Base-by-base conservation (phyloP, 2,113 vertebrate genomes). In the Gobiocypris rarus region DNA sequence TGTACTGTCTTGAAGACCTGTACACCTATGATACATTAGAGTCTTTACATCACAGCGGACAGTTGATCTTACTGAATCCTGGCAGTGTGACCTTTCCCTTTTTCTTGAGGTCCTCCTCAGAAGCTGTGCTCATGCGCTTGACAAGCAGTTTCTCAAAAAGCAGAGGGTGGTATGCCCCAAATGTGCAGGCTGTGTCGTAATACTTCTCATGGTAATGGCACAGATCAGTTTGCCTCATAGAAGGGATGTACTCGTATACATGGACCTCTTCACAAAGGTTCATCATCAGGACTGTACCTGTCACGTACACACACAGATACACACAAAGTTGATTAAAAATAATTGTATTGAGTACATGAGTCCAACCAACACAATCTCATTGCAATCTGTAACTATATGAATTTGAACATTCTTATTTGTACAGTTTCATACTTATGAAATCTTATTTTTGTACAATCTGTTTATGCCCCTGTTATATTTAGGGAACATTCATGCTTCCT, bases 261-360 rank as follows among this genome's bases (percentile, higher is more conserved):
- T 96, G 92, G 28, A 97, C 94, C 45, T 95, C 92, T 0, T 91
- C 71, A 83, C 96, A 97, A 89, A 97, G 86, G 28, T 93, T 94
- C 96, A 96, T 96, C 96, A 97, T 97, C 88, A 96, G 87, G 58
- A 95, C 87, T 84, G 96, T 96, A 59, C 96, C 96, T 97, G 91
- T 50, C 19, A 59, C 38, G 74, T 13, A 77, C 24, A 82, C n/a
- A 82, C 56, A 75, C 43, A 61, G 13, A 19, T 11, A 73, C 3
- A 54, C 52, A 54, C 2, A 3, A 54, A 50, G 1, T 19, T 9
- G 1, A 80, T 9, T 13, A n/a, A 54, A 24, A 41, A 58, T 50
- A 17, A 65, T 1, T 34, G 14, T 34, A 67, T 17, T 2, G 59
- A 63, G 24, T 13, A 63, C 59, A 28, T 61, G 11, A 28, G 59